Evolutionary conservation across 2,797 vertebrate genomes (phyloP).

Genomic region (Alosa sapidissima): DNA sequence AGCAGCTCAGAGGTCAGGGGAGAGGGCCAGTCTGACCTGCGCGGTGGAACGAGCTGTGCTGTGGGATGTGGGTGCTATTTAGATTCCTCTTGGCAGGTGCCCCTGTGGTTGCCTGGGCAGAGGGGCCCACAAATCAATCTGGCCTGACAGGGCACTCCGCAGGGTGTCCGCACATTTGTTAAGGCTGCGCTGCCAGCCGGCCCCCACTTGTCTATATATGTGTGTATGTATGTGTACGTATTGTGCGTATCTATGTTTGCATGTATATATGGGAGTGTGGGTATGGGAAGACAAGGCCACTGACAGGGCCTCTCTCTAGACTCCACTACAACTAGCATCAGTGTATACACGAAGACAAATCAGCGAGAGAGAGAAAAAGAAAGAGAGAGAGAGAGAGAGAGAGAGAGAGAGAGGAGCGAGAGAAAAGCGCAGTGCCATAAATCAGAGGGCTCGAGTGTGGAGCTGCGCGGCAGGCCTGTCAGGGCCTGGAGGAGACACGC

Average conservation of each 20-base stretch:
- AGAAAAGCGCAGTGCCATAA: slow-evolving; percentile 38
- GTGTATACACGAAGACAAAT: neutral
- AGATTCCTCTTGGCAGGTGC: slow-evolving; percentile 77
- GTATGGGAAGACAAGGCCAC: slow-evolving; percentile 38
- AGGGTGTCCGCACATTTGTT: slow-evolving; percentile 77
- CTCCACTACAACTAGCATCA: slow-evolving; percentile 13
- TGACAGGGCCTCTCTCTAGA: slow-evolving; percentile 38
- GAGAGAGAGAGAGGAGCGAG: neutral
- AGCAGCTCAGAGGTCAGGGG: slow-evolving; percentile 38
- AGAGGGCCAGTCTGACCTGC: slow-evolving; percentile 29
- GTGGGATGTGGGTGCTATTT: slow-evolving; percentile 43
- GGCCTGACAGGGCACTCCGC: slow-evolving; percentile 71
- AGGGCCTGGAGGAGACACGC: slow-evolving; percentile 55
- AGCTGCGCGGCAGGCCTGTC: slow-evolving; percentile 46
- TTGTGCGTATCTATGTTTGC: neutral
- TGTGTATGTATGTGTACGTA: neutral
- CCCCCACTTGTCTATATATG: slow-evolving; percentile 66
- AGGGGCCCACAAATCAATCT: slow-evolving; percentile 75
- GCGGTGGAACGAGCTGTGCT: slow-evolving; percentile 29
- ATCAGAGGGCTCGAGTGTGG: slow-evolving; percentile 47
- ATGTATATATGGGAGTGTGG: neutral
- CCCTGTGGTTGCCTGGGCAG: slow-evolving; percentile 67
- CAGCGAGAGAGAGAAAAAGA: neutral
- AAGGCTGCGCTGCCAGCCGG: slow-evolving; percentile 63
- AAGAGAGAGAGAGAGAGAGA: neutral